phyloP scores from a whole-genome alignment of 2,888 invertebrate genomes.

The Pecten maximus region DNA sequence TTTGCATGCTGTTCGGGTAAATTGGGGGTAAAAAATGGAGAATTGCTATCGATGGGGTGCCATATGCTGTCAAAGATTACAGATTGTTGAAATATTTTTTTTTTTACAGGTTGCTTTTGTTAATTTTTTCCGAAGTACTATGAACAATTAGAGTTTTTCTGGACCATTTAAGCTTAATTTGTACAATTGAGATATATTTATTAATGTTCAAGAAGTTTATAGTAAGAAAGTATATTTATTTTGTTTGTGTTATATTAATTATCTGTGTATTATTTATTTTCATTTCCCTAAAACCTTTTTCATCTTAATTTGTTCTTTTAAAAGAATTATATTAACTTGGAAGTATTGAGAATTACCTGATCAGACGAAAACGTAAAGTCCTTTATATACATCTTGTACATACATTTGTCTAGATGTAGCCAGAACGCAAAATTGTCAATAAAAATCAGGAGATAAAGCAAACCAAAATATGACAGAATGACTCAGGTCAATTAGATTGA shows the following conservation, averaged over 20 bases:
- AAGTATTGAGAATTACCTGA: not conserved
- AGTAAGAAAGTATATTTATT: no score
- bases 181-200: not conserved
- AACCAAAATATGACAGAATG: not conserved
- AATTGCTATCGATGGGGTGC: not conserved
- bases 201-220: no score
- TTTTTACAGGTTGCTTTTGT: slow-evolving; percentile 14
- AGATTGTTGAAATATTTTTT: not conserved
- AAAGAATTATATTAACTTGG: not conserved
- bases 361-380: not conserved
- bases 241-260: no score
- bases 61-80: not conserved
- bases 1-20: not conserved
- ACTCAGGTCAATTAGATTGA: not conserved
- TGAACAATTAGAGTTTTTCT: not conserved
- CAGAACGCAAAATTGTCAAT: not conserved
- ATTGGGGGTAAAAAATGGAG: slow-evolving; percentile 17
- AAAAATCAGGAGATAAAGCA: not conserved
- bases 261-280: no score
- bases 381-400: not conserved
- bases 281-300: no score
- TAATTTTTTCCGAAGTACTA: not conserved
- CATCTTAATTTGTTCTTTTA: no score
- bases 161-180: not conserved
- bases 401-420: not conserved